Evolutionary conservation across 2,888 invertebrate species (phyloP).

Genomic region (Cephus pygmeus): DNA sequence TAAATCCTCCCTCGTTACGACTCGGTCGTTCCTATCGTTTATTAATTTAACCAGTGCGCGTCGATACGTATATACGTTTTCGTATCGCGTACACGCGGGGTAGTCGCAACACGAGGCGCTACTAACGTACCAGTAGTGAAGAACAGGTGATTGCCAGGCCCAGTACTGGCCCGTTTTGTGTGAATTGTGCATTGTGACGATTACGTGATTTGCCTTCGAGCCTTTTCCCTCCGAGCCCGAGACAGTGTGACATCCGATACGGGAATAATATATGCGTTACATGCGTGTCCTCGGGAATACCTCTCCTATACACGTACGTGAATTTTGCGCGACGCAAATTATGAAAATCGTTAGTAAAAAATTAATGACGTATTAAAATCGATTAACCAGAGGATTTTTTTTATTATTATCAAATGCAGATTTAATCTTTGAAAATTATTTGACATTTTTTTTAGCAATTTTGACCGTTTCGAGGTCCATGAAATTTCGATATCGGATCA

Average conservation of each 20-base stretch:
- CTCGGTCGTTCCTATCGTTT: not conserved
- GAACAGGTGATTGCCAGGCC: slow-evolving; percentile 2
- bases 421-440: not conserved
- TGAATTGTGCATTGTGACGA: not conserved
- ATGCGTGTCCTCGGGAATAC: not conserved
- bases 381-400: not conserved
- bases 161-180: not conserved
- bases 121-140: not conserved
- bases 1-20: not conserved
- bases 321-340: not conserved
- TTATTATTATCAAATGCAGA: too few relatives aligned
- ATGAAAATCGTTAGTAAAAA: not conserved
- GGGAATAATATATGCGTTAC: not conserved
- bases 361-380: not conserved
- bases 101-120: not conserved
- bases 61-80: not conserved
- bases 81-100: not conserved
- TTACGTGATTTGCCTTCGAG: not conserved
- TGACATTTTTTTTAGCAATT: not conserved
- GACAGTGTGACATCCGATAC: not conserved
- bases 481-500: not conserved
- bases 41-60: not conserved
- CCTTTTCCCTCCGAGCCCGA: not conserved
- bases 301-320: not conserved
- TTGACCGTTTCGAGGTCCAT: not conserved